Conservation (phyloP, 2,888 invertebrate genomes). For the Euzophera pinguis region DNA sequence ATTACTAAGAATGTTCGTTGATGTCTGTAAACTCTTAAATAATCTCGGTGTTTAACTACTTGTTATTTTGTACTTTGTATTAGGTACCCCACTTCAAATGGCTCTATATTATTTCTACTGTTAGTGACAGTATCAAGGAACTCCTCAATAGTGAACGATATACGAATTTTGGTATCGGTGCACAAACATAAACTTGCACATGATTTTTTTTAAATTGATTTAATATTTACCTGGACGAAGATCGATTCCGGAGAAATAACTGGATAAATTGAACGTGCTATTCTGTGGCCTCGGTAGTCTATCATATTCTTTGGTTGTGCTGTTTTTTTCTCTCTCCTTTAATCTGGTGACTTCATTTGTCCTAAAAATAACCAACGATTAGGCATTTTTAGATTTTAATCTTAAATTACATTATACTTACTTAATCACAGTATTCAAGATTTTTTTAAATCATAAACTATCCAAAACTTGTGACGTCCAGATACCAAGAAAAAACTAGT, state of each 20-base stretch:
- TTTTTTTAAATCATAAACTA: slow-evolving; percentile 1
- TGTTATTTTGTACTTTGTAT: too few relatives aligned
- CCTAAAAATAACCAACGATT: slow-evolving; percentile 34
- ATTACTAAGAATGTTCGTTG: too few relatives aligned
- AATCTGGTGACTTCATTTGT: slow-evolving; percentile 70
- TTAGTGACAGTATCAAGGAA: too few relatives aligned
- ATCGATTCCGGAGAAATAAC: slow-evolving; percentile 61
- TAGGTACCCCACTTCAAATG: too few relatives aligned
- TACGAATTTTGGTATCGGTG: too few relatives aligned
- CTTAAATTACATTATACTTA: too few relatives aligned
- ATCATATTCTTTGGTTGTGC: slow-evolving; percentile 52
- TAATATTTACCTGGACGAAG: slow-evolving; percentile 43
- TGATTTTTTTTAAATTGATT: not conserved
- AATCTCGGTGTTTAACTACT: too few relatives aligned
- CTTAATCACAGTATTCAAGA: too few relatives aligned
- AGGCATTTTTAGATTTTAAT: too few relatives aligned
- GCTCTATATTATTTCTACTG: too few relatives aligned
- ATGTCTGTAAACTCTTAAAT: too few relatives aligned
- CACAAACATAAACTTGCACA: not conserved
- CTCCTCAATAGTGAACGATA: too few relatives aligned
- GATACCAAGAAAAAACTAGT: not conserved
- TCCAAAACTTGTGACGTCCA: not conserved
- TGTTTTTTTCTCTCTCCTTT: slow-evolving; percentile 61
- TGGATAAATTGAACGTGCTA: slow-evolving; percentile 50
- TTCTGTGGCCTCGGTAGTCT: slow-evolving; percentile 40